Evolutionary conservation across 2,888 invertebrate genomes (phyloP).

Genomic region (Bembecia ichneumoniformis): DNA sequence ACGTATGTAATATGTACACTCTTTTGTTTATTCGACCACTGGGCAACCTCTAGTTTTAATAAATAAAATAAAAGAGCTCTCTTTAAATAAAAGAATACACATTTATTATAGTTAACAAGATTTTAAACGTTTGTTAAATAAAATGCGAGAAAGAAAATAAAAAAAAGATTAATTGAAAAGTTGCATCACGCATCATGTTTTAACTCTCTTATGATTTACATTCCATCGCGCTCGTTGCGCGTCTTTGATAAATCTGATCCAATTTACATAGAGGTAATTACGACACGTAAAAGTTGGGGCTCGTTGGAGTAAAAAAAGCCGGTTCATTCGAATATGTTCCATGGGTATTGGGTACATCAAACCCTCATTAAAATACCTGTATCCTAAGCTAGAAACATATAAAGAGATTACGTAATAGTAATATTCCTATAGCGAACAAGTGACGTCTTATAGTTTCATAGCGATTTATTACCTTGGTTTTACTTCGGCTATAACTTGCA

Average conservation of each 20-base stretch:
- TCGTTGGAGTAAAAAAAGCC: slow-evolving; percentile 17
- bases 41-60: too few relatives aligned
- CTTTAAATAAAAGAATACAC: not conserved
- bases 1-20: too few relatives aligned
- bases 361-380: slow-evolving; percentile 48
- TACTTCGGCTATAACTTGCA: too few relatives aligned
- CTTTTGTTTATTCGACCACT: too few relatives aligned
- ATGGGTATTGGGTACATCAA: slow-evolving; percentile 29
- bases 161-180: slow-evolving; percentile 9
- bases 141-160: not conserved
- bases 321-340: slow-evolving; percentile 5
- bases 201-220: slow-evolving; percentile 28
- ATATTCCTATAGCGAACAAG: too few relatives aligned
- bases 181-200: slow-evolving; percentile 11
- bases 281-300: slow-evolving; percentile 21
- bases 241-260: slow-evolving; percentile 53
- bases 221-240: slow-evolving; percentile 32
- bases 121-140: not conserved
- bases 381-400: not conserved
- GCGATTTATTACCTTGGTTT: too few relatives aligned
- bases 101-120: slow-evolving; percentile 1
- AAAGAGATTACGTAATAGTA: not conserved
- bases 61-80: too few relatives aligned
- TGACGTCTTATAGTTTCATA: too few relatives aligned
- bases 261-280: slow-evolving; percentile 62